Evolutionary conservation across 1,140 invertebrate species (phyloP).

Genomic region (Drosophila albomicans): DNA sequence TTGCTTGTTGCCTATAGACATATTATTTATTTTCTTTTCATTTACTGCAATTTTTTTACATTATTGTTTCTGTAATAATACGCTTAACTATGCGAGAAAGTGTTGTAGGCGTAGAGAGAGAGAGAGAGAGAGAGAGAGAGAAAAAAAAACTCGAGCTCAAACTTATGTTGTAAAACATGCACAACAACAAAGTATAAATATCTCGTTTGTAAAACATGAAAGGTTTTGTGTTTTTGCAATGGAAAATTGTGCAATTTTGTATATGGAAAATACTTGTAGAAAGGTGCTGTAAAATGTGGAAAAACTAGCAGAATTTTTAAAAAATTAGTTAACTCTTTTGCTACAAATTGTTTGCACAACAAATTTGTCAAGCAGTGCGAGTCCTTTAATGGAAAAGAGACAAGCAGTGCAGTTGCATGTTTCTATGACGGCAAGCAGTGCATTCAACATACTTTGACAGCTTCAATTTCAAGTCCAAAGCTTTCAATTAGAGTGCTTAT

Average conservation of each 20-base stretch:
- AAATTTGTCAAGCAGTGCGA: background rate
- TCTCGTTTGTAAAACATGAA: slow-evolving; percentile 8
- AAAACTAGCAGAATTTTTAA: background rate
- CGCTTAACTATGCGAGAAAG: slow-evolving; percentile 76
- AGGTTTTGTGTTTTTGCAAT: background rate
- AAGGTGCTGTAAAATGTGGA: background rate
- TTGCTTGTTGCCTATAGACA: background rate
- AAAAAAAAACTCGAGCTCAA: slow-evolving; percentile 27
- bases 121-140: too few relatives aligned
- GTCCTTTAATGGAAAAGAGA: too few relatives aligned
- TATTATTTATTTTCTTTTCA: slow-evolving; percentile 36
- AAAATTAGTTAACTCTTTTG: background rate
- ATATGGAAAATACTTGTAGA: background rate
- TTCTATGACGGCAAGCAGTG: background rate
- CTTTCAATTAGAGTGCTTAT: too few relatives aligned
- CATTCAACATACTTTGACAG: background rate
- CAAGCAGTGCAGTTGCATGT: background rate
- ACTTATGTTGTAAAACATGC: slow-evolving; percentile 9
- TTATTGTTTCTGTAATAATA: slow-evolving; percentile 42
- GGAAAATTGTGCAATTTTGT: background rate
- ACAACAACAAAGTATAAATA: slow-evolving; percentile 17
- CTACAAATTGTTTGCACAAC: background rate
- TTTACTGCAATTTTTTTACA: slow-evolving; percentile 43
- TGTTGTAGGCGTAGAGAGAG: slow-evolving; percentile 69
- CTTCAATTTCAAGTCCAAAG: background rate